Evolutionary conservation across 2,888 invertebrate species (phyloP), one percentile per base, ranked within the genome.

Genomic region (Neoscelio sp.): DNA sequence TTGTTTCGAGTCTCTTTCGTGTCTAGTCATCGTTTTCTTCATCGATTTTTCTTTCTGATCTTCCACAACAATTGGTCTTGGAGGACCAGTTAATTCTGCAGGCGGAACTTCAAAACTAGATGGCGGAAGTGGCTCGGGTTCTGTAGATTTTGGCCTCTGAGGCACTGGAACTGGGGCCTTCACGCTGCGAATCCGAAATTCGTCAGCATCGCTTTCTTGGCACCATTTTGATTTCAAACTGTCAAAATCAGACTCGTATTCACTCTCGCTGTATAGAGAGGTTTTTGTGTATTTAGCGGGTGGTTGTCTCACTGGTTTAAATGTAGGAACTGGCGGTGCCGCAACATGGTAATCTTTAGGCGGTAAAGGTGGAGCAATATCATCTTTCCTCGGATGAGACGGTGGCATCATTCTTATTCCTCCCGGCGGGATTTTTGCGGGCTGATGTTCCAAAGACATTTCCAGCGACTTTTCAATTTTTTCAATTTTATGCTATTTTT

Each of bases 181-280:
- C 0, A 93, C 93, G 77, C 91, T 91, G 26, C 92, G 91, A 85
- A 92, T 94, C 12, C 90, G 87, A 0, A 92, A 92, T 78, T 94
- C 94, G 82, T 94, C 94, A 8, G 91, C 93, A 82, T 94, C 94
- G 82, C 94, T 94, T 77, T 93, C 93, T 80, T 92, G 93, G 79
- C 93, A 92, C 93, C 93, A 94, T 84, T 93, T 94, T 0, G 91
- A 83, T 50, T 85, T 87, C n/a, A n/a, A n/a, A 28, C 86, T 82
- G 0, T 91, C 87, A 8, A 91, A 88, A 82, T 93, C 93, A 73
- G 93, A 91, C 87, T 95, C 94, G 71, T 94, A 94, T 87, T 94
- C 94, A 83, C 94, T 94, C 83, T 94, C 94, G 6, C 82, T 84
- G 6, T 83, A 74, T 26, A 93, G 91, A 79, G 91, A 92, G 6